A percentile compares a stretch with the other conserved stretches of the same genome.
These are phyloP conservation scores for Catostylus mosaicus DNA, from an alignment of 30 jellyfish, hydroid and myxozoan genomes.

Conservation along the genomic window DNA sequence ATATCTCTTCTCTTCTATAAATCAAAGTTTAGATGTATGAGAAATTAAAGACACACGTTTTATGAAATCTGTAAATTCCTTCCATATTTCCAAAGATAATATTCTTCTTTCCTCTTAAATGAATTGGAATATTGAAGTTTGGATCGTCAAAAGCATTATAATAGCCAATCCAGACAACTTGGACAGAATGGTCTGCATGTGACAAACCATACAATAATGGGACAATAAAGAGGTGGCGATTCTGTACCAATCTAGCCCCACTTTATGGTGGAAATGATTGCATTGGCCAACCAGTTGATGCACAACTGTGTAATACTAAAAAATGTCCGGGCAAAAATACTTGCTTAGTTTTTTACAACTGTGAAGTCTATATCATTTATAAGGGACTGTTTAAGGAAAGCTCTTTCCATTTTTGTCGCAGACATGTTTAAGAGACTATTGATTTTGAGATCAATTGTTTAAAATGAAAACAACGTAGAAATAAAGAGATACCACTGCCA, in stretches of 20 bases:
- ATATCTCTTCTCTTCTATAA: too few species aligned
- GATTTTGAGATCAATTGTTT: too few species aligned
- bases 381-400: too few species aligned
- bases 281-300: slow-evolving; percentile 21
- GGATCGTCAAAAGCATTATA: slow-evolving; percentile 81
- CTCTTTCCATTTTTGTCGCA: too few species aligned
- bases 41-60: slow-evolving; percentile 53
- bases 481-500: too few species aligned
- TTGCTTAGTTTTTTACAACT: too few species aligned
- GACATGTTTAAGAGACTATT: too few species aligned
- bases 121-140: slow-evolving; percentile 68
- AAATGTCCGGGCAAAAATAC: slow-evolving; percentile 67
- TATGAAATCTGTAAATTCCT: slow-evolving; percentile 84
- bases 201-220: slow-evolving; percentile 86
- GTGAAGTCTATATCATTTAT: too few species aligned
- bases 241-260: slow-evolving; percentile 68
- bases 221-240: slow-evolving; percentile 49
- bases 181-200: slow-evolving; percentile 87
- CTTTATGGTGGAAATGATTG: slow-evolving; percentile 73
- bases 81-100: slow-evolving; percentile 89
- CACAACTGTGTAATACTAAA: slow-evolving; percentile 41
- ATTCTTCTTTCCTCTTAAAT: slow-evolving; percentile 75
- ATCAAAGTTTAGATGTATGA: too few species aligned
- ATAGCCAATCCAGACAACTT: slow-evolving; percentile 78
- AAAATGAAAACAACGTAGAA: too few species aligned